Evolutionary conservation across 30 jellyfish, hydroid and myxozoan species (phyloP).

Genomic region (Aurelia sp.): DNA sequence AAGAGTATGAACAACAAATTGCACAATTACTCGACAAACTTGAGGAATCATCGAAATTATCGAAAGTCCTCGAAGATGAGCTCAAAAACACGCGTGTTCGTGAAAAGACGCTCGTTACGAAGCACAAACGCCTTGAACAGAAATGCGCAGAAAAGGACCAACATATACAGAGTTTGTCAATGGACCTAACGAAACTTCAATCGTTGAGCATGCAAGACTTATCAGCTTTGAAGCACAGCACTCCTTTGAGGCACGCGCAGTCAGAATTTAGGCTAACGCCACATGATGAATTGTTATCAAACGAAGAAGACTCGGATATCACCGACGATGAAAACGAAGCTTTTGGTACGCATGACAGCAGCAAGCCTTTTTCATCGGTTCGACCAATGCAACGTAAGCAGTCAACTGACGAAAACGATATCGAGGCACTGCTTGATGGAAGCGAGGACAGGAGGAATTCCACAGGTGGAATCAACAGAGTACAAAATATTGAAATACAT

Average conservation of each 20-base stretch:
- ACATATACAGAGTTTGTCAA: constrained; percentile 68
- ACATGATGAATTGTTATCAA: constrained; percentile 12
- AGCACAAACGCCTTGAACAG: constrained; percentile 79
- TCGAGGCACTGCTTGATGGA: constrained; percentile 7
- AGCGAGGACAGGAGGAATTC: not conserved
- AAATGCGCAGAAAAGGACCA: constrained; percentile 82
- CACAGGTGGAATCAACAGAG: constrained; percentile 10
- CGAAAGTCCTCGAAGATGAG: constrained; percentile 66
- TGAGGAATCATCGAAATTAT: constrained; percentile 65
- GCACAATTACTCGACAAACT: constrained; percentile 81
- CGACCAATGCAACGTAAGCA: constrained; percentile 74
- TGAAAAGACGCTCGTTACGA: constrained; percentile 69
- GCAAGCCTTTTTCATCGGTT: constrained; percentile 77
- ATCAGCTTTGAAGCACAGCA: constrained; percentile 70
- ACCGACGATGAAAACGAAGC: constrained; percentile 60
- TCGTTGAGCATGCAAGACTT: constrained; percentile 87
- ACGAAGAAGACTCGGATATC: constrained; percentile 52
- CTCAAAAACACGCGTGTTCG: constrained; percentile 81
- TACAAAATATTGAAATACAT: constrained; percentile 47
- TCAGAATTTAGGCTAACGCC: constrained; percentile 78
- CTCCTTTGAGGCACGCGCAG: constrained; percentile 79
- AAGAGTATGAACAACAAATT: constrained; percentile 86
- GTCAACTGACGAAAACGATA: constrained; percentile 48
- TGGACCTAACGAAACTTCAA: constrained; percentile 66
- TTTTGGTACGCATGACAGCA: constrained; percentile 13